Evolutionary conservation across 2,888 invertebrate genomes (phyloP).

Genomic region (Drosophila sordidula): DNA sequence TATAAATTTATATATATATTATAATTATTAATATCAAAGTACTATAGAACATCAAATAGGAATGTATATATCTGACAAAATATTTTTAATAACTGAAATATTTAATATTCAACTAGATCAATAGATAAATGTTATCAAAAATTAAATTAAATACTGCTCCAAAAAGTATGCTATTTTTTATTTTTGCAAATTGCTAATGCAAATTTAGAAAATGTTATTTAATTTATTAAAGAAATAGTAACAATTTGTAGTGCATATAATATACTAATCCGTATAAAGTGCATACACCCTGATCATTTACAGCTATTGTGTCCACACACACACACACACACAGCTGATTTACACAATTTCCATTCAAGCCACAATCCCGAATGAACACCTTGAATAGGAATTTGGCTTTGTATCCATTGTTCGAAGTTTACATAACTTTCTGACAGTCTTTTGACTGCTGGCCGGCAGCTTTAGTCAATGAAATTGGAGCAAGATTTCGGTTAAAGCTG

Average conservation of each 20-base stretch:
- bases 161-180: too few species aligned
- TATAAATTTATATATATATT: too few species aligned
- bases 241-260: too few species aligned
- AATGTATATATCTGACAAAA: too few species aligned
- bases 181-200: too few species aligned
- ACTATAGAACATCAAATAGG: too few species aligned
- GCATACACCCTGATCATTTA: conserved; percentile 29
- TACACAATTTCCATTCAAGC: conserved; percentile 12
- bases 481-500: conserved; percentile 52
- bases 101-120: too few species aligned
- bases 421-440: conserved; percentile 43
- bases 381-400: conserved; percentile 24
- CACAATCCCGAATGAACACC: conserved; percentile 5
- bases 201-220: neutral
- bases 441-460: conserved; percentile 39
- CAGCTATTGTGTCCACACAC: conserved; percentile 2
- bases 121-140: too few species aligned
- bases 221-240: neutral
- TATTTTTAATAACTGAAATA: too few species aligned
- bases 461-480: conserved; percentile 43
- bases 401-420: conserved; percentile 48
- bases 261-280: neutral
- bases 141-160: too few species aligned
- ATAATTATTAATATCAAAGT: too few species aligned
- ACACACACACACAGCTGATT: too few species aligned